Percentiles rank a stretch among this genome's conserved stretches.
Evolutionary conservation across 2,888 invertebrate species (phyloP).

Genomic region (Antitype chi): DNA sequence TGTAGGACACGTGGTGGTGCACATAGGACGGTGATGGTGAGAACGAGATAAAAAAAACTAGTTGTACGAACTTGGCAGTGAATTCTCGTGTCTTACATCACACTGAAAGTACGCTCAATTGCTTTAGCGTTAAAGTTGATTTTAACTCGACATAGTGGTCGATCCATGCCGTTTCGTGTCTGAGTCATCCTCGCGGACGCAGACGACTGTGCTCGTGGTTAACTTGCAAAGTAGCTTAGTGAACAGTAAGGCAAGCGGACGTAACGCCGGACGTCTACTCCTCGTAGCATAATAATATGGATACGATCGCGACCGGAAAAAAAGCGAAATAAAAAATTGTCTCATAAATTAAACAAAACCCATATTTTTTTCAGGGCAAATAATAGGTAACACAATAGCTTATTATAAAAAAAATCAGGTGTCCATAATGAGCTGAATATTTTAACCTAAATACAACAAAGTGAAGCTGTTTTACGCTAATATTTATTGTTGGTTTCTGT

Average conservation of each 20-base stretch:
- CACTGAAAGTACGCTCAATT: slow-evolving; percentile 57
- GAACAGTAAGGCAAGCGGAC: slow-evolving; percentile 84
- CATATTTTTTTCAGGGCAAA: slow-evolving; percentile 6
- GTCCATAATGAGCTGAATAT: slow-evolving; percentile 75
- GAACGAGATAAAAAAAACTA: slow-evolving; percentile 84
- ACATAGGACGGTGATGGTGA: slow-evolving; percentile 69
- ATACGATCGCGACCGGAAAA: slow-evolving; percentile 75
- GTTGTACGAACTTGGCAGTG: slow-evolving; percentile 88
- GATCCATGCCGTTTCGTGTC: slow-evolving; percentile 76
- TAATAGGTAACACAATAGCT: not conserved
- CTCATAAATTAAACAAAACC: slow-evolving; percentile 1
- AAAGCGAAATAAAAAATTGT: slow-evolving; percentile 2
- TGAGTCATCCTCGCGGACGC: slow-evolving; percentile 75
- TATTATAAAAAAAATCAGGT: slow-evolving; percentile 44
- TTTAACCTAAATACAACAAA: slow-evolving; percentile 79
- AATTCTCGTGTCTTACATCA: slow-evolving; percentile 71
- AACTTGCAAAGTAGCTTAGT: slow-evolving; percentile 80
- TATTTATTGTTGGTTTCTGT: slow-evolving; percentile 70
- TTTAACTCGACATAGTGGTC: slow-evolving; percentile 50
- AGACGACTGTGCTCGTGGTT: slow-evolving; percentile 82
- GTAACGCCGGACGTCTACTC: slow-evolving; percentile 75
- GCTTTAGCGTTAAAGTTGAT: slow-evolving; percentile 54
- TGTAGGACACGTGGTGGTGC: slow-evolving; percentile 79
- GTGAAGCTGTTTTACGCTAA: slow-evolving; percentile 66
- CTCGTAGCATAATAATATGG: slow-evolving; percentile 72